Conservation (phyloP, 2,797 vertebrate species). For the Eutrigla gurnardus region DNA sequence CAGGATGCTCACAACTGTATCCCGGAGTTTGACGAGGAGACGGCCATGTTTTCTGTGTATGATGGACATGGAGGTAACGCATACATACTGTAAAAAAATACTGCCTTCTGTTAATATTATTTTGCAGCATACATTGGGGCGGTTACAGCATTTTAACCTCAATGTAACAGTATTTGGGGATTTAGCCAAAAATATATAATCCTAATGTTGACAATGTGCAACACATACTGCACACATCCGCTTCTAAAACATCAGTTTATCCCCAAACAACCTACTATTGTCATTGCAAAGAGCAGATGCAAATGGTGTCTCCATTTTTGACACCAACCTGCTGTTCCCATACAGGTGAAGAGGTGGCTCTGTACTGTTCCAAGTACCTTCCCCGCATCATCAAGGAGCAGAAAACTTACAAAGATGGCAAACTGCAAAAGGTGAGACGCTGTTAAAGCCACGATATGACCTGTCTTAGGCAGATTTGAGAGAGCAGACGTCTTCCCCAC, state of each 20-base stretch:
- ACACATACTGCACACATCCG: not conserved
- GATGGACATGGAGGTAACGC: slow-evolving; percentile 96
- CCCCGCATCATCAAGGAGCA: slow-evolving; percentile 97
- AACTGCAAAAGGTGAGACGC: slow-evolving; percentile 92
- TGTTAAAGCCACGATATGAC: rapidly evolving
- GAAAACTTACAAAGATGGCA: slow-evolving; percentile 96
- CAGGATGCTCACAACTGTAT: slow-evolving; percentile 99
- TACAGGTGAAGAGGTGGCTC: slow-evolving; percentile 96
- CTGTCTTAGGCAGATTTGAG: not conserved
- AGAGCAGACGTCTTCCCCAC: not conserved
- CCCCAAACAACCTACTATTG: not conserved
- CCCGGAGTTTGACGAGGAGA: slow-evolving; percentile 94
- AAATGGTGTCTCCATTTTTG: too few species aligned
- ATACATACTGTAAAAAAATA: not conserved
- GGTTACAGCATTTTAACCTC: not conserved
- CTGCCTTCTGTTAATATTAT: not conserved
- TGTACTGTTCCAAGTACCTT: slow-evolving; percentile 98
- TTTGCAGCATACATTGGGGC: not conserved
- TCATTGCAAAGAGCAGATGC: too few species aligned
- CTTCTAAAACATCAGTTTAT: not conserved
- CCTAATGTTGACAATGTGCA: not conserved
- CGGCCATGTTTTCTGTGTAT: slow-evolving; percentile 98
- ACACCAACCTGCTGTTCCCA: slow-evolving; percentile 13
- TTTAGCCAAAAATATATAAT: not conserved
- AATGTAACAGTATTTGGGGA: not conserved